phyloP scores from a whole-genome alignment of 2,113 vertebrate genomes.

The Xyrauchen texanus region DNA sequence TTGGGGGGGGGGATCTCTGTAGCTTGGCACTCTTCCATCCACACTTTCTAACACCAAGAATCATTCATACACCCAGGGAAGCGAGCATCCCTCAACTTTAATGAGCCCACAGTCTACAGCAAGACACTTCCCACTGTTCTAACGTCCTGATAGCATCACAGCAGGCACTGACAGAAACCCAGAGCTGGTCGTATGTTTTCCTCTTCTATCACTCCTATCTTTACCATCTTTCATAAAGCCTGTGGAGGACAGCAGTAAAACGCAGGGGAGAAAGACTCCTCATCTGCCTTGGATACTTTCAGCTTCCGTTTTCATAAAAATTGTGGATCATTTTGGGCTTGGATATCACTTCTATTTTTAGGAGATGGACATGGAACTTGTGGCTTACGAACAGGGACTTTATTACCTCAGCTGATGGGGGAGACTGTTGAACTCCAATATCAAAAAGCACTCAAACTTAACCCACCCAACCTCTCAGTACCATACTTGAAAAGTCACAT shows the following conservation, averaged over 20 bases:
- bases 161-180: constrained; percentile 4
- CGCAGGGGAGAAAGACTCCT: not conserved
- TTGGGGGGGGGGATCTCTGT: too few relatives aligned
- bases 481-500: too few relatives aligned
- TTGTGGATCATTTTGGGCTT: not conserved
- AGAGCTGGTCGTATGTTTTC: constrained; percentile 28
- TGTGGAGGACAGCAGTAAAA: constrained; percentile 1
- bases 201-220: constrained; percentile 22
- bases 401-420: not conserved
- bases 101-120: not conserved
- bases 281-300: not conserved
- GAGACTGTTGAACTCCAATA: not conserved
- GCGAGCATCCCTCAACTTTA: too few relatives aligned
- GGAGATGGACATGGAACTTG: not conserved
- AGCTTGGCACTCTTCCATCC: too few relatives aligned
- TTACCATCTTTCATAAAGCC: constrained; percentile 47
- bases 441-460: too few relatives aligned
- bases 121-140: constrained; percentile 4
- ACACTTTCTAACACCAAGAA: too few relatives aligned
- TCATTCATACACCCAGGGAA: too few relatives aligned
- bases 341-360: not conserved
- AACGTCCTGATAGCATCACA: constrained; percentile 13
- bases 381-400: not conserved
- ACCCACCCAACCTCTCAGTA: too few relatives aligned
- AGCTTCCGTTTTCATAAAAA: constrained; percentile 22